These are phyloP conservation scores for Cremastinae sp. DNA, from an alignment of 2,888 invertebrate species.

Conservation along the genomic window DNA sequence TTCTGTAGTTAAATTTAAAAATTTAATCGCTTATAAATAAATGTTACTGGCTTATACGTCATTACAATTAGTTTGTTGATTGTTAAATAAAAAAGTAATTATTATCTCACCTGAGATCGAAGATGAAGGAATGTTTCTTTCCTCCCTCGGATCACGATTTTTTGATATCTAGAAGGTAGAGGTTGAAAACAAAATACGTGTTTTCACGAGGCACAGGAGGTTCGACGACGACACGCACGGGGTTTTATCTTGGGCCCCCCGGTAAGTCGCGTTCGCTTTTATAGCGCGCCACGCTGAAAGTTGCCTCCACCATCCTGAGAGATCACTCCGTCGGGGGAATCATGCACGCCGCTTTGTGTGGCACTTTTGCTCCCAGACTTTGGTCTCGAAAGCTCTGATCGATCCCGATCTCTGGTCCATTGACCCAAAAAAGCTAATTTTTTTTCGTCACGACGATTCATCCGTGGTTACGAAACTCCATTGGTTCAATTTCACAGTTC, in stretches of 20 bases:
- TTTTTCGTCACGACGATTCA: neutral
- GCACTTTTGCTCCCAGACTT: slow-evolving; percentile 54
- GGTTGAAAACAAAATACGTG: slow-evolving; percentile 14
- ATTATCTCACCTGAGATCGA: slow-evolving; percentile 43
- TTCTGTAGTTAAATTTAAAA: no score
- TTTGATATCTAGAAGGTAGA: slow-evolving; percentile 16
- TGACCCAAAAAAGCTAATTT: slow-evolving; percentile 18
- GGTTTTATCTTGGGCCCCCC: slow-evolving; percentile 77
- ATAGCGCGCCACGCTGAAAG: slow-evolving; percentile 78
- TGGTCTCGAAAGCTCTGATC: slow-evolving; percentile 15
- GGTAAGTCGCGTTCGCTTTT: slow-evolving; percentile 77
- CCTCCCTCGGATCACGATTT: slow-evolving; percentile 20
- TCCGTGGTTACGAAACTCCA: slow-evolving; percentile 7
- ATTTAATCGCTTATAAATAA: no score
- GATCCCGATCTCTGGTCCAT: slow-evolving; percentile 26
- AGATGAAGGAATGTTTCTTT: slow-evolving; percentile 6
- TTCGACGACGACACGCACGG: slow-evolving; percentile 75
- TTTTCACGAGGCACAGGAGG: slow-evolving; percentile 61
- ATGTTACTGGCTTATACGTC: no score
- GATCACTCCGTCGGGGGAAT: slow-evolving; percentile 67
- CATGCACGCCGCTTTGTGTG: slow-evolving; percentile 53
- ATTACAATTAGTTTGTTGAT: no score
- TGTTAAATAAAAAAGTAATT: no score
- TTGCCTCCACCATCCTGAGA: slow-evolving; percentile 75
- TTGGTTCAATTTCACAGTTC: neutral